These are phyloP conservation scores for Acanthornis magna DNA, from an alignment of 2,797 vertebrate genomes.

Conservation along the genomic window DNA sequence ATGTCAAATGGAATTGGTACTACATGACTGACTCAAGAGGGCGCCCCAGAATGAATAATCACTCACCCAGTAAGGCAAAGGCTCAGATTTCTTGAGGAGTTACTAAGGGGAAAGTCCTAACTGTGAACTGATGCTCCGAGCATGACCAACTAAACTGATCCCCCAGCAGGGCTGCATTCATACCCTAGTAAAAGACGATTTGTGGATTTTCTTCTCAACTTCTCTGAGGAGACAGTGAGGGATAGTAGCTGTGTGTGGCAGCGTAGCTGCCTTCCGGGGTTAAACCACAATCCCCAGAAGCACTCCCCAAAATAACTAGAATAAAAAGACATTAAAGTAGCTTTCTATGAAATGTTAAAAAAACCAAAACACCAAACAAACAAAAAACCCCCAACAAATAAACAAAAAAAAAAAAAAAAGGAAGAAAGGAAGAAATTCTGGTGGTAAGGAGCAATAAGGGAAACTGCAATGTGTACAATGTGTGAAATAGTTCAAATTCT, in stretches of 20 bases:
- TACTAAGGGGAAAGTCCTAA: background rate
- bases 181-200: background rate
- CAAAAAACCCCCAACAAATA: background rate
- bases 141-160: background rate
- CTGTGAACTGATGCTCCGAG: background rate
- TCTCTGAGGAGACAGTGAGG: background rate
- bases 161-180: background rate
- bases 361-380: background rate
- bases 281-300: background rate
- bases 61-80: background rate
- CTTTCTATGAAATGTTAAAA: background rate
- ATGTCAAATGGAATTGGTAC: background rate
- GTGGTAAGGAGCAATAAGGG: background rate
- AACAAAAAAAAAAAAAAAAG: too few species aligned
- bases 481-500: background rate
- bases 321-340: background rate
- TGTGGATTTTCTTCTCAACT: background rate
- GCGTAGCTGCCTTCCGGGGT: background rate
- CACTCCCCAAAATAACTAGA: background rate
- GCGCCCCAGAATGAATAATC: background rate
- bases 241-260: accelerated
- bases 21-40: background rate
- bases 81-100: background rate
- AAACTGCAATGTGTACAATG: accelerated
- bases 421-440: background rate